These are phyloP conservation scores for Euclidia mi DNA, from an alignment of 2,888 invertebrate genomes.

Conservation along the genomic window DNA sequence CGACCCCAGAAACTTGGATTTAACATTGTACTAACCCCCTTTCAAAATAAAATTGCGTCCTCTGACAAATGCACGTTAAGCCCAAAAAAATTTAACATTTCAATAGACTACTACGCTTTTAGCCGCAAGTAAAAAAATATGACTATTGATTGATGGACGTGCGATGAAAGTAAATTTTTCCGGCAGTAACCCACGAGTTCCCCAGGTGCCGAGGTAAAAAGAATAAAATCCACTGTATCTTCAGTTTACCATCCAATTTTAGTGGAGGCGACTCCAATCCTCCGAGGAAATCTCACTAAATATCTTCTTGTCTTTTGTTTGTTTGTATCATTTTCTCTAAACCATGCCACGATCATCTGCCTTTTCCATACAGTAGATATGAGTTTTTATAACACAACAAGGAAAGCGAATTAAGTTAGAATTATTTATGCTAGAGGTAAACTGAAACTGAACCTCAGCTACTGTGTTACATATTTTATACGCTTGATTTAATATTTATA, in stretches of 20 bases:
- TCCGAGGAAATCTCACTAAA: constrained; percentile 79
- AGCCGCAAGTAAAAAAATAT: constrained; percentile 10
- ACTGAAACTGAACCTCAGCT: constrained; percentile 16
- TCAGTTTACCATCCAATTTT: constrained; percentile 82
- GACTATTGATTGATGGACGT: constrained; percentile 68
- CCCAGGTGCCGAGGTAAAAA: background rate
- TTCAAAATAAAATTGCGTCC: no score
- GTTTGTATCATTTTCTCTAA: constrained; percentile 69
- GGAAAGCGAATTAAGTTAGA: constrained; percentile 24
- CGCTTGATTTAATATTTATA: no score
- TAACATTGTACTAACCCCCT: no score
- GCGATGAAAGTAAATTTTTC: constrained; percentile 56
- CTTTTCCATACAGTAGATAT: constrained; percentile 46
- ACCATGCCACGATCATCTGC: constrained; percentile 52
- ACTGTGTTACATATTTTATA: no score
- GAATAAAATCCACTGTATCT: constrained; percentile 67
- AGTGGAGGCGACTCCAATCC: constrained; percentile 76
- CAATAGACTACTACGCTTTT: no score
- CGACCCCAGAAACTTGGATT: no score
- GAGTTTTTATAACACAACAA: constrained; percentile 28
- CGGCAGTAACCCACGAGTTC: background rate
- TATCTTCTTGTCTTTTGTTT: constrained; percentile 74
- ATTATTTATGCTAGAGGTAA: constrained; percentile 38
- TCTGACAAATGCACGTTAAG: no score
- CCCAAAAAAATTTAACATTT: no score